These are phyloP conservation scores for Tetramorium bicarinatum DNA, from an alignment of 2,888 invertebrate genomes.

Conservation along the genomic window DNA sequence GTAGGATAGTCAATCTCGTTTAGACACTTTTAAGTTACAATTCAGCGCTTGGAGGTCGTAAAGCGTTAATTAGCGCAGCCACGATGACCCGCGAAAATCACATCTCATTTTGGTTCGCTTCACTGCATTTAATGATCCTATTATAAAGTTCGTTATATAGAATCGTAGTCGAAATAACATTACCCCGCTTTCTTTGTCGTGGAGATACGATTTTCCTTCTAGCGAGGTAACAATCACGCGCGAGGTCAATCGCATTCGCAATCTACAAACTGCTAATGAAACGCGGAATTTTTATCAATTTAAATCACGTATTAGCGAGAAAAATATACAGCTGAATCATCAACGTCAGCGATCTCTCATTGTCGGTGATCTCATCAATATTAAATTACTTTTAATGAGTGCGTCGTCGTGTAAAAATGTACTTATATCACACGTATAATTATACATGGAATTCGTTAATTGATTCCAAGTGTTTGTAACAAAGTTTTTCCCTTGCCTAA, in stretches of 20 bases:
- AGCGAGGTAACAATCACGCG: background rate
- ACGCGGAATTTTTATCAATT: slow-evolving; percentile 18
- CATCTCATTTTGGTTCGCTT: slow-evolving; percentile 7
- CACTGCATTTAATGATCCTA: background rate
- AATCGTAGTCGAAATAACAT: slow-evolving; percentile 22
- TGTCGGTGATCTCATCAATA: slow-evolving; percentile 34
- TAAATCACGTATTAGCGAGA: slow-evolving; percentile 9
- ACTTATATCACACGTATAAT: background rate
- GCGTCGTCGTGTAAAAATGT: background rate
- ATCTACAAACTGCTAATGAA: slow-evolving; percentile 21
- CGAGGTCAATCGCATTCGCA: slow-evolving; percentile 17
- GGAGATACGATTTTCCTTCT: slow-evolving; percentile 1
- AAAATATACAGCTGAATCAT: slow-evolving; percentile 29
- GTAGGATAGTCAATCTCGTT: slow-evolving; percentile 58
- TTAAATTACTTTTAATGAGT: slow-evolving; percentile 33
- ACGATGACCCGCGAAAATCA: slow-evolving; percentile 13
- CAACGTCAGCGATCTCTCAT: slow-evolving; percentile 21
- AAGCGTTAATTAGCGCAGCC: slow-evolving; percentile 46
- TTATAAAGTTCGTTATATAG: slow-evolving; percentile 13
- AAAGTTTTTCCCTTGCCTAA: background rate
- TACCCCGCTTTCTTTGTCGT: slow-evolving; percentile 32
- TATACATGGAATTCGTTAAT: slow-evolving; percentile 18
- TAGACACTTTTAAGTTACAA: slow-evolving; percentile 51
- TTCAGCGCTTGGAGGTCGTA: slow-evolving; percentile 39
- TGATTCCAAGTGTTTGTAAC: background rate